Conservation (phyloP, 2,888 invertebrate species). For the Pristionchus fissidentatus region DNA sequence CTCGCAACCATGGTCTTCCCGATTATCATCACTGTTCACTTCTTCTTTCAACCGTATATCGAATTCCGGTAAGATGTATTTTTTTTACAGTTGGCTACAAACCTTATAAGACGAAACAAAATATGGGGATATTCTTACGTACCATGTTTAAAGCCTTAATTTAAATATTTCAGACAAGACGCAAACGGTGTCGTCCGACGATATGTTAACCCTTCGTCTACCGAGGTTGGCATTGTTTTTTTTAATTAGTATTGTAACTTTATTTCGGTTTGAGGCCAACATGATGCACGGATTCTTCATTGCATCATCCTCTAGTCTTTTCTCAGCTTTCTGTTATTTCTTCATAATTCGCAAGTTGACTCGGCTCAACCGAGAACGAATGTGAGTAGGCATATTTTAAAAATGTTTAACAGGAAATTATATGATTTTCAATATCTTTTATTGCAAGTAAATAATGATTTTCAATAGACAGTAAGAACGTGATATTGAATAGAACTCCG, state of each 20-base stretch:
- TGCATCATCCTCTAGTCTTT: background rate
- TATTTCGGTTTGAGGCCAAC: background rate
- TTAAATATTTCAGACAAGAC: background rate
- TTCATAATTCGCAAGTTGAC: background rate
- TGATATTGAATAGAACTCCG: too few species aligned
- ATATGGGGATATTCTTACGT: too few species aligned
- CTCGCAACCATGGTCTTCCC: background rate
- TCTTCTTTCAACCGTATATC: constrained; percentile 7
- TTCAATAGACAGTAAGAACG: too few species aligned
- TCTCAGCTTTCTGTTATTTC: background rate
- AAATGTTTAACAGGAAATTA: too few species aligned
- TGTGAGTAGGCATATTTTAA: too few species aligned
- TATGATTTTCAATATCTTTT: too few species aligned
- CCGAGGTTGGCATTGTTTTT: background rate
- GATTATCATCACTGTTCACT: background rate
- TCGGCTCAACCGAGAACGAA: constrained; percentile 1
- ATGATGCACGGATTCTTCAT: background rate
- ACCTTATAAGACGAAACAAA: too few species aligned
- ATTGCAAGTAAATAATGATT: too few species aligned
- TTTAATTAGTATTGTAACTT: background rate
- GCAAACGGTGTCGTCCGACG: background rate
- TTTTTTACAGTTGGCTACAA: too few species aligned
- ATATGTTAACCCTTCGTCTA: background rate
- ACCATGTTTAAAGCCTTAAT: background rate
- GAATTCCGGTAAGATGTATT: constrained; percentile 1